Evolutionary conservation across 2,113 vertebrate species (phyloP).

Genomic region (Bos javanicus): DNA sequence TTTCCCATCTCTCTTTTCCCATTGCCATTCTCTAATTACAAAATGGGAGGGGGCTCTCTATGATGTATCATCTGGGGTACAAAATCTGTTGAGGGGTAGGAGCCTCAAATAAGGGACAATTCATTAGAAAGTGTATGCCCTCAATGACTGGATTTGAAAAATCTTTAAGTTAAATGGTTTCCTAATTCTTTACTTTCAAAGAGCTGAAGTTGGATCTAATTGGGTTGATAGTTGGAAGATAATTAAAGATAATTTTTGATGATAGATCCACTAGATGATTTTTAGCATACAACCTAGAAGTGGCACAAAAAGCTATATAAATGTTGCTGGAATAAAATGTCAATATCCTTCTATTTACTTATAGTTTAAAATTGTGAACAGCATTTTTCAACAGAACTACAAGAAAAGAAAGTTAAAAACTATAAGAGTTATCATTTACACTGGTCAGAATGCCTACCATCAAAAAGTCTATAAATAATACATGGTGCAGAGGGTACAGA

Average conservation of each 20-base stretch:
- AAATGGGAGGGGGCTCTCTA: background rate
- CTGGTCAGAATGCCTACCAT: background rate
- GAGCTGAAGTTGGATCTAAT: background rate
- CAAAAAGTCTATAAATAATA: background rate
- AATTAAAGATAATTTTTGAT: constrained; percentile 15
- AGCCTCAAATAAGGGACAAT: background rate
- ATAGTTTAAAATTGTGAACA: background rate
- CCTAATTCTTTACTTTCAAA: background rate
- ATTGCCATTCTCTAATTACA: background rate
- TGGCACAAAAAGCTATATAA: background rate
- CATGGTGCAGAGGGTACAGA: background rate
- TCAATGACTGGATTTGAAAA: background rate
- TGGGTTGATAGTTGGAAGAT: background rate
- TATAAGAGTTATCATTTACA: background rate
- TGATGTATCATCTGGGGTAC: background rate
- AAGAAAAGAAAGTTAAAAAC: background rate
- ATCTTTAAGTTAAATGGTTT: background rate
- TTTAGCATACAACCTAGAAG: background rate
- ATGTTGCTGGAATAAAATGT: background rate
- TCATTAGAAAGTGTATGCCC: background rate
- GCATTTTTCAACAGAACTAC: background rate
- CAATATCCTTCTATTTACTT: background rate
- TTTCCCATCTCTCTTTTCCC: background rate
- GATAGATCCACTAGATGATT: background rate
- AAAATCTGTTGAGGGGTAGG: background rate